Base-by-base conservation (phyloP, 2,888 invertebrate species). In the Rhagophthalmus giganteus region DNA sequence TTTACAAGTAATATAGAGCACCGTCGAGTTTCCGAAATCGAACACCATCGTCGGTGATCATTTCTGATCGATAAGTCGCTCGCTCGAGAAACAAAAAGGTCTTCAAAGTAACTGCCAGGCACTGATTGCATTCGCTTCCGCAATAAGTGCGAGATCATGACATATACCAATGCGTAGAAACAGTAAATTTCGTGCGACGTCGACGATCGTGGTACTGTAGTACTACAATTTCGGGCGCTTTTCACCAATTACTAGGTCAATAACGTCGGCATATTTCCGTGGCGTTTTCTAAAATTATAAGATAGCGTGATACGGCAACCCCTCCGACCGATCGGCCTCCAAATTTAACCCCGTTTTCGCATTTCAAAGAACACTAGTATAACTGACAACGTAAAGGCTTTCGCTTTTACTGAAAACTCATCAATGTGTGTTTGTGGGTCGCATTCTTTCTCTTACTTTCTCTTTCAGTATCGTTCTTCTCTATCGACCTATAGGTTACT, bases 401-500 rank as follows among this genome's bases (percentile, higher is more conserved):
- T 62, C 62, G 60, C 62, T 62, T 62, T 62, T 62, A 55, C 49
- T 52, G 53, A 54, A 53, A 54, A 49, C 44, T 34, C 40, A 32
- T 26, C 30, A 33, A 63, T 59, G 54, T 60, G 49, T 53, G 61
- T 60, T 56, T 59, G 45, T 54, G 51, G 61, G 62, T 58, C 57
- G 46, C 53, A 57, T 55, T 58, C 53, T 59, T 55, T 54, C 52
- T 32, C 45, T 42, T 54, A 63, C 62, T 63, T 58, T 63, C 62
- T 63, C 62, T 63, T 61, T 63, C 62, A 57, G 59, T 59, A 45
- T 45, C 15, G 7, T n/a, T n/a, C n/a, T n/a, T n/a, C 20, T 20
- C 7, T 20, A 20, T 7, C 20, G 20, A 20, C 7, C 20, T 7
- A 7, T 20, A 20, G 20, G 7, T 20, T n/a, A n/a, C n/a, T n/a